Conservation (phyloP, 2,888 invertebrate genomes). For the Eupelmus urozonus region DNA sequence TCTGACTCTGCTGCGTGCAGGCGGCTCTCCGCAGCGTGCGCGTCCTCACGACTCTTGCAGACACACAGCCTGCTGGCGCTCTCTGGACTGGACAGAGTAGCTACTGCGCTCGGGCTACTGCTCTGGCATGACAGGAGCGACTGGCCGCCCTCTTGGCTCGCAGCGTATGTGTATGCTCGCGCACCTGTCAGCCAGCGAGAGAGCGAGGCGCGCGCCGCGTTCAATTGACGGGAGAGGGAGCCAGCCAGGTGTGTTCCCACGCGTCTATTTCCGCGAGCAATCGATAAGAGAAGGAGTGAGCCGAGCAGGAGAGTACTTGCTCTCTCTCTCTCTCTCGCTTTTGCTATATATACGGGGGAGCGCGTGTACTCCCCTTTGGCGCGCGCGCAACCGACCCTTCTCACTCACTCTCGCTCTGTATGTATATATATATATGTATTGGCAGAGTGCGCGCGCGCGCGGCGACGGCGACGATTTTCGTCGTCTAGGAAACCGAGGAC, state of each 20-base stretch:
- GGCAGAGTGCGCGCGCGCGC: slow-evolving; percentile 9
- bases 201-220: background rate
- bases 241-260: slow-evolving; percentile 73
- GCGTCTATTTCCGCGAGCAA: slow-evolving; percentile 75
- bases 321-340: no score
- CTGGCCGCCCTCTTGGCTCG: background rate
- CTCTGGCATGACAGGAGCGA: background rate
- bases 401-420: no score
- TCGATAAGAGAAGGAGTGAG: slow-evolving; percentile 66
- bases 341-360: background rate
- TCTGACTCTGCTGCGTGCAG: background rate
- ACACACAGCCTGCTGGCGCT: background rate
- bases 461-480: slow-evolving; percentile 12
- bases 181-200: slow-evolving; percentile 23
- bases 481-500: slow-evolving; percentile 46
- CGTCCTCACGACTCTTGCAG: background rate
- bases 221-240: slow-evolving; percentile 9
- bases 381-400: background rate
- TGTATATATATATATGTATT: no score
- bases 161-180: slow-evolving; percentile 2
- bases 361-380: background rate
- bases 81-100: no score
- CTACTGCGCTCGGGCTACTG: background rate
- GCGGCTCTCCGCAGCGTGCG: background rate
- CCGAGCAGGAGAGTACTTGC: slow-evolving; percentile 37